phyloP scores from a whole-genome alignment of 2,888 invertebrate genomes.

The Drosophila mayaguana region DNA sequence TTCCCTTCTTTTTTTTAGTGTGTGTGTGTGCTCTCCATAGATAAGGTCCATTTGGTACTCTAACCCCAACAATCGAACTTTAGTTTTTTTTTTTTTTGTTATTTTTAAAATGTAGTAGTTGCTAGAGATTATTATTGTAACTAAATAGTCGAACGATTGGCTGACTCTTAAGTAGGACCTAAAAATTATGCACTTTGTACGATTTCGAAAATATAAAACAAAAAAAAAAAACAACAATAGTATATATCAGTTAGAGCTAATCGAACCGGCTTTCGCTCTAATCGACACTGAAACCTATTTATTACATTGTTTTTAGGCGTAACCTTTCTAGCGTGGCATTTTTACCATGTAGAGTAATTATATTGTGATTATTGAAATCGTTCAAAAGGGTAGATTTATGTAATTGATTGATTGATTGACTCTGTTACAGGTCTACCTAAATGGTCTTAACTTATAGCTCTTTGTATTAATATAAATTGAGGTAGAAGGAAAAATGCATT shows the following conservation, averaged over 20 bases:
- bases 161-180: not conserved
- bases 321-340: not conserved
- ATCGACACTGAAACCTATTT: not conserved
- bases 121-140: not conserved
- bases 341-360: not conserved
- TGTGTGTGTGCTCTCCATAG: conserved; percentile 7
- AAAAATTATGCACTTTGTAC: not conserved
- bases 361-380: not conserved
- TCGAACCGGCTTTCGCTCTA: not conserved
- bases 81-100: conserved; percentile 26
- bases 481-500: no score
- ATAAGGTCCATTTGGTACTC: conserved; percentile 45
- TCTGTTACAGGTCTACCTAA: not conserved
- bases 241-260: not conserved
- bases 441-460: no score
- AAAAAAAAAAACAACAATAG: not conserved
- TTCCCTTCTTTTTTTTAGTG: not conserved
- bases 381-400: not conserved
- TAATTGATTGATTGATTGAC: not conserved
- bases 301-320: not conserved
- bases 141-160: not conserved
- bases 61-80: conserved; percentile 42
- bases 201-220: not conserved
- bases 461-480: no score
- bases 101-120: conserved; percentile 15